A percentile compares a stretch with the other conserved stretches of the same genome.
These are phyloP conservation scores for Brachionus manjavacas DNA, from an alignment of 1,140 invertebrate genomes.

Conservation along the genomic window DNA sequence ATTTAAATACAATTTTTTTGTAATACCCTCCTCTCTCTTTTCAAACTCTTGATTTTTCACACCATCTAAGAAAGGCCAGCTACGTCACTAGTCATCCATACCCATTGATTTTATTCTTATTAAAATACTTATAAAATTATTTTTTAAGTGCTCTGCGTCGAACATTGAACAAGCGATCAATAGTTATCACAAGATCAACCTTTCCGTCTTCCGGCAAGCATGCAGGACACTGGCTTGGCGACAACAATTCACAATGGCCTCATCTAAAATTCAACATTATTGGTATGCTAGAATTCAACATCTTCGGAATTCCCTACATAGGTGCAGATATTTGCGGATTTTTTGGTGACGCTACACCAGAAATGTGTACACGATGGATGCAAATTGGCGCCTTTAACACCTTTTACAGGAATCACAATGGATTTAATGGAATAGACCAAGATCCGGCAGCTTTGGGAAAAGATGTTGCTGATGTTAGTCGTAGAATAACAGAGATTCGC, in stretches of 20 bases:
- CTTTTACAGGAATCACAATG: constrained; percentile 56
- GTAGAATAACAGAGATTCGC: constrained; percentile 64
- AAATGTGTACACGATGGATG: constrained; percentile 60
- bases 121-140: background rate
- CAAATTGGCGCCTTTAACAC: constrained; percentile 62
- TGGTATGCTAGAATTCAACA: constrained; percentile 48
- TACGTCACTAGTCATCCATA: too few relatives aligned
- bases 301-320: constrained; percentile 67
- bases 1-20: too few relatives aligned
- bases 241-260: constrained; percentile 51
- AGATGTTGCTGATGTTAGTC: constrained; percentile 45
- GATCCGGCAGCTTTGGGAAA: constrained; percentile 47
- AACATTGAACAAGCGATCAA: constrained; percentile 61
- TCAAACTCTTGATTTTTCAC: too few relatives aligned
- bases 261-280: constrained; percentile 53
- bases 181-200: constrained; percentile 76
- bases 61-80: too few relatives aligned
- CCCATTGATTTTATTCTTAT: too few relatives aligned
- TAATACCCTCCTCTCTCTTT: too few relatives aligned
- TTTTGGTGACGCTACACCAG: constrained; percentile 67
- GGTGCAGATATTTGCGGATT: constrained; percentile 88
- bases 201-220: constrained; percentile 73
- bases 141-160: constrained; percentile 46
- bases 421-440: constrained; percentile 44
- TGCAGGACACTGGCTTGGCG: constrained; percentile 82